Conservation (phyloP, 2,888 invertebrate species). For the Dendrolimus pini region DNA sequence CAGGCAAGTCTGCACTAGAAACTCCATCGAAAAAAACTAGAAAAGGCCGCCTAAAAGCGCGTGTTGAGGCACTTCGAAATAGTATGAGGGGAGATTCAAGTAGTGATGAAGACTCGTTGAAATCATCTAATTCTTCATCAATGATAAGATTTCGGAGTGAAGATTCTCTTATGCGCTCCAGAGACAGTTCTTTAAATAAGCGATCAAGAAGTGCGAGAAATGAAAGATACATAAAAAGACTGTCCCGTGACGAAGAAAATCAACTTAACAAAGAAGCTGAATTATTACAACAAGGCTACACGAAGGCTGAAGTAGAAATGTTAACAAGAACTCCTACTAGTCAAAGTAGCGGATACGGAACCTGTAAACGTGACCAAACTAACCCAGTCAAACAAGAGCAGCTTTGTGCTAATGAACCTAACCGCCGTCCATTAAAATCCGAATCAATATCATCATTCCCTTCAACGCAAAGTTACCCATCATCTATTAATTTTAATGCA, state of each 20-base stretch:
- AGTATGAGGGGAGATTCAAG: slow-evolving; percentile 80
- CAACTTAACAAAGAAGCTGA: slow-evolving; percentile 74
- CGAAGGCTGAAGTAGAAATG: slow-evolving; percentile 72
- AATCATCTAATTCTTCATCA: slow-evolving; percentile 80
- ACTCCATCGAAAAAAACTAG: slow-evolving; percentile 71
- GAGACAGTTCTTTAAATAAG: slow-evolving; percentile 77
- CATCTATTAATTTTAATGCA: slow-evolving; percentile 72
- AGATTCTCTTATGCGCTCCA: slow-evolving; percentile 79
- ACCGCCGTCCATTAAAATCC: slow-evolving; percentile 56
- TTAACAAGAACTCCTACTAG: slow-evolving; percentile 71
- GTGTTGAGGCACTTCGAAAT: slow-evolving; percentile 81
- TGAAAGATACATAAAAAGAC: slow-evolving; percentile 86
- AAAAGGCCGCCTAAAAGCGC: slow-evolving; percentile 79
- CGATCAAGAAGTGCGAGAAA: slow-evolving; percentile 85
- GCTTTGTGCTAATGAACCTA: slow-evolving; percentile 41
- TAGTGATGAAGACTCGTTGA: slow-evolving; percentile 83
- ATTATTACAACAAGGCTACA: slow-evolving; percentile 66
- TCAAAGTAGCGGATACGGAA: slow-evolving; percentile 68
- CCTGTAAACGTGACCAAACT: slow-evolving; percentile 63
- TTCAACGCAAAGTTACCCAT: slow-evolving; percentile 70
- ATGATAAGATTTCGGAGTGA: slow-evolving; percentile 82
- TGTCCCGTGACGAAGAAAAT: slow-evolving; percentile 83
- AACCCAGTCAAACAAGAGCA: slow-evolving; percentile 62
- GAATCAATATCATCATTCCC: slow-evolving; percentile 73
- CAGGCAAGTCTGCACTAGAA: slow-evolving; percentile 67